These are phyloP conservation scores for Boleophthalmus pectinirostris DNA, from an alignment of 2,113 vertebrate genomes.

Conservation along the genomic window DNA sequence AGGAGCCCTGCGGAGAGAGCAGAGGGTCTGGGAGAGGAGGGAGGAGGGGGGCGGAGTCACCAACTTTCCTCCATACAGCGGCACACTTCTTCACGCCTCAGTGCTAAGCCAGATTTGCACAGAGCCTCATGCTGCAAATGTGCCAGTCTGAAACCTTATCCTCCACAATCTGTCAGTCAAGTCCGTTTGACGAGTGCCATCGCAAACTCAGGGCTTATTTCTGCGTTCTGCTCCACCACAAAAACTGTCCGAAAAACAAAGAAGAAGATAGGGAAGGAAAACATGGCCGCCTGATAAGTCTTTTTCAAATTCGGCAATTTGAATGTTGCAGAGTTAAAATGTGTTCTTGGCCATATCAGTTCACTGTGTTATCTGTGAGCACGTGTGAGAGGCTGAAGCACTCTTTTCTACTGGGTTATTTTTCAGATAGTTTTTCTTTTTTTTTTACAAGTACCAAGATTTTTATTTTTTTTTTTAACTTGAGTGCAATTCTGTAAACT, in stretches of 20 bases:
- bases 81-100: conserved; percentile 76
- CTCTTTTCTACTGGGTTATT: neutral
- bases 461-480: too few species aligned
- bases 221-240: conserved; percentile 46
- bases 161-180: conserved; percentile 79
- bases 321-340: conserved; percentile 42
- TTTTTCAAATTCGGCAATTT: conserved; percentile 47
- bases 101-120: conserved; percentile 79
- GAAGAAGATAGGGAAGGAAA: conserved; percentile 48
- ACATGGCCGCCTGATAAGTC: conserved; percentile 44
- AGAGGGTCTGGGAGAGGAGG: conserved; percentile 44
- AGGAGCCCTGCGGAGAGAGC: conserved; percentile 13
- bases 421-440: neutral
- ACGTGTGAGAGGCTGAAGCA: conserved; percentile 7
- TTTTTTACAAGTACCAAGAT: neutral
- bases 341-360: neutral
- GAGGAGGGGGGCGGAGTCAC: conserved; percentile 48
- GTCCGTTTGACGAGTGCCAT: conserved; percentile 70
- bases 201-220: conserved; percentile 68
- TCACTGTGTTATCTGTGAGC: conserved; percentile 15
- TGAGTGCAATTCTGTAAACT: neutral
- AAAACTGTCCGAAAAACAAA: conserved; percentile 57
- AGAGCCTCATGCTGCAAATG: conserved; percentile 71
- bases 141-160: conserved; percentile 77
- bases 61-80: conserved; percentile 63